Evolutionary conservation across 2,888 invertebrate genomes (phyloP).

Genomic region (Drosophila fungiperda): DNA sequence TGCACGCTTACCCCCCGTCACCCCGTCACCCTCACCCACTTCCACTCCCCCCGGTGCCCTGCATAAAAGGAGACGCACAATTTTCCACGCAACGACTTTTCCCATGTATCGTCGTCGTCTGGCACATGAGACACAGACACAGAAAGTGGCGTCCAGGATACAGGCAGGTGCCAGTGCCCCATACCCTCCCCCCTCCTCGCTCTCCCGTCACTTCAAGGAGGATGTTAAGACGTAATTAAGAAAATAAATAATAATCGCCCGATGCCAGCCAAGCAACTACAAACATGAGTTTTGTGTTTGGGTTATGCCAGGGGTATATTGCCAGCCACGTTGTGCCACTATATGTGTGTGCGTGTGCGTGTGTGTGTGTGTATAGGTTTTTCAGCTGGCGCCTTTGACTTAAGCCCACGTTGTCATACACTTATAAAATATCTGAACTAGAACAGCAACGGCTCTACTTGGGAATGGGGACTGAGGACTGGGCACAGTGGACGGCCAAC

Average conservation of each 20-base stretch:
- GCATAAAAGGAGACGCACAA: conserved; percentile 49
- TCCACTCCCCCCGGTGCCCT: background rate
- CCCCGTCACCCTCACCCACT: background rate
- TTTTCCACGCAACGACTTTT: conserved; percentile 68
- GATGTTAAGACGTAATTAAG: conserved; percentile 81
- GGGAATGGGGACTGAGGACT: conserved; percentile 13
- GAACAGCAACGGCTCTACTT: conserved; percentile 36
- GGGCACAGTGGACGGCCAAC: background rate
- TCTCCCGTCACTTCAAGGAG: conserved; percentile 57
- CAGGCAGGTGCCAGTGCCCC: conserved; percentile 53
- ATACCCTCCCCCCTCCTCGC: background rate
- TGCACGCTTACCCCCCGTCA: conserved; percentile 10
- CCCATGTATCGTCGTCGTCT: conserved; percentile 50
- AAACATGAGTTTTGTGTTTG: conserved; percentile 21
- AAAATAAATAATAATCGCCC: conserved; percentile 83
- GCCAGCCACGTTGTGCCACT: background rate
- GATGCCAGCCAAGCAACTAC: conserved; percentile 55
- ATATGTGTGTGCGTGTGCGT: conserved; percentile 2
- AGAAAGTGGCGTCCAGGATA: conserved; percentile 17
- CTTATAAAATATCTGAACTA: conserved; percentile 72
- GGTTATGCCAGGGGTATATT: conserved; percentile 12
- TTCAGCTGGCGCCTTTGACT: conserved; percentile 60
- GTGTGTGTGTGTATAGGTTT: conserved; percentile 37
- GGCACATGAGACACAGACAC: conserved; percentile 64
- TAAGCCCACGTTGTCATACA: conserved; percentile 78